Base-by-base conservation (phyloP, 2,888 invertebrate species). In the Plagiodera versicolora region DNA sequence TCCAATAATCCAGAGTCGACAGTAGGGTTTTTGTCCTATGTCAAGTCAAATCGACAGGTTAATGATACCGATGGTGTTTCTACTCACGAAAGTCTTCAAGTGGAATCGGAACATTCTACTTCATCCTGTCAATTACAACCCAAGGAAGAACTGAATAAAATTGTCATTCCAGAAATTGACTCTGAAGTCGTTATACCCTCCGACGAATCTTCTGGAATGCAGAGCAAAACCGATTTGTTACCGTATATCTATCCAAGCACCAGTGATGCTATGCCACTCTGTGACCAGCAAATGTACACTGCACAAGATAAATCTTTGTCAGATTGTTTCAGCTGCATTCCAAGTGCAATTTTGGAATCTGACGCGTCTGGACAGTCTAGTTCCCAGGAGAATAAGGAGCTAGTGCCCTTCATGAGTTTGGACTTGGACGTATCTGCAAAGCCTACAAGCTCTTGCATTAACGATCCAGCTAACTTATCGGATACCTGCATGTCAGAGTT, bases 131-230 rank as follows among this genome's bases (percentile, higher is more conserved):
- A 39, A n/a, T 11, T 39, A 39, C 14, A n/a, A 4, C n/a, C 14
- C 39, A 14, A 39, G 14, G 39, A 39, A 39, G 39, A 39, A n/a
- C n/a, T 39, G 4, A 39, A 1, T 2, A n/a, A 39, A 39, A 10
- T 39, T 14, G 14, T 14, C 39, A 53, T 44, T 20, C 44, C 52
- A 39, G 52, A 24, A 20, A 53, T 53, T 44, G 16, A 53, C 44
- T 44, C 53, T 53, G 53, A 53, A 44, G 44, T 53, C n/a, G 53
- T 53, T 10, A 28, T 53, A 44, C 44, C 44, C 9, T 53, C 44
- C 10, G 53, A 53, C 16, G 44, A 53, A 44, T 24, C 53, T 17
- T 44, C 49, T 49, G 17, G 24, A 19, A 9, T 44, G 8, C 39
- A n/a, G 6, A 14, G 39, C 39, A 39, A 39, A 39, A 14, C n/a